Conservation (phyloP, 2,888 invertebrate species). For the Augochlorella aurata region DNA sequence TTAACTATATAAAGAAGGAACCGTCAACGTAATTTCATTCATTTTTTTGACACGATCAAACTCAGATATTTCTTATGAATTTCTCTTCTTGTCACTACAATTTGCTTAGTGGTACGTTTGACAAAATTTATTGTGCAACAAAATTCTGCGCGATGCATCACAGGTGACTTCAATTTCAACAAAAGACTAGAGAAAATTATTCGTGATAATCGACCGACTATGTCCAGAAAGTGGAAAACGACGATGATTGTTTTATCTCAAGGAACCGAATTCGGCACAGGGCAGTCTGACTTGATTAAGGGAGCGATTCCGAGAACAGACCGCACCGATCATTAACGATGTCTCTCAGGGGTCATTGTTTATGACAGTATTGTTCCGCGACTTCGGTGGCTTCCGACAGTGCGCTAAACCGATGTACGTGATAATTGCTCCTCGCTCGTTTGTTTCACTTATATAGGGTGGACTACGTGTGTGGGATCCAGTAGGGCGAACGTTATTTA, state of each 20-base stretch:
- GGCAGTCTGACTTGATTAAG: neutral
- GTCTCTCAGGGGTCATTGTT: slow-evolving; percentile 13
- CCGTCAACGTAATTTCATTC: neutral
- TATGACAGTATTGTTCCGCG: slow-evolving; percentile 10
- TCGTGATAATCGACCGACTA: neutral
- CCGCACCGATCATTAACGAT: neutral
- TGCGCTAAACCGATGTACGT: neutral
- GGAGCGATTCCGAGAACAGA: slow-evolving; percentile 1
- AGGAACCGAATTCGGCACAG: neutral
- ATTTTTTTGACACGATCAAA: neutral
- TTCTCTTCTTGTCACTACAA: neutral
- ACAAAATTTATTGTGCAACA: neutral
- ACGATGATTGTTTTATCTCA: neutral
- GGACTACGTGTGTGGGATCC: too few species aligned
- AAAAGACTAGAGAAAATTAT: neutral
- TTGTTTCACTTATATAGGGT: neutral
- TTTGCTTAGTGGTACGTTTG: neutral
- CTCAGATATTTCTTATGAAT: too few species aligned
- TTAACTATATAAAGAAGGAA: neutral
- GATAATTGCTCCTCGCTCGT: slow-evolving; percentile 5
- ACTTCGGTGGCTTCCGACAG: neutral
- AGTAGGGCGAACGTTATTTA: neutral
- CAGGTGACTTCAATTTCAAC: neutral
- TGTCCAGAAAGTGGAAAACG: neutral
- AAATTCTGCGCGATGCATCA: neutral